A percentile compares a stretch with the other conserved stretches of the same genome.
phyloP scores from a whole-genome alignment of 2,113 vertebrate genomes.

The Ciconia boyciana region DNA sequence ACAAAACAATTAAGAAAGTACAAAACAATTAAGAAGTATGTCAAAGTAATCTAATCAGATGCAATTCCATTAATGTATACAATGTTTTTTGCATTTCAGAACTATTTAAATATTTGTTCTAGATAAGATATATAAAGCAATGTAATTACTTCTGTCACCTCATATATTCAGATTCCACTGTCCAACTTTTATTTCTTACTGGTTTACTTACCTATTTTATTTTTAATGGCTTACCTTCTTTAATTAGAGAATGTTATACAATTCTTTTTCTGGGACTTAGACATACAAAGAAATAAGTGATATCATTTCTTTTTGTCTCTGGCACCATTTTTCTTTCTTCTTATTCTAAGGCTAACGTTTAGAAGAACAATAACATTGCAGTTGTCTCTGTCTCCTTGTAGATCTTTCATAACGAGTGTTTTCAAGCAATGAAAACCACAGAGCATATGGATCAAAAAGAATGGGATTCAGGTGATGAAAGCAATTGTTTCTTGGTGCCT shows the following conservation, averaged over 20 bases:
- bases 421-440: slow-evolving; percentile 47
- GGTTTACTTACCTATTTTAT: background rate
- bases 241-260: background rate
- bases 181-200: background rate
- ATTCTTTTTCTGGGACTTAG: background rate
- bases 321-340: background rate
- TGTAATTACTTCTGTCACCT: background rate
- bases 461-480: slow-evolving; percentile 54
- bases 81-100: background rate
- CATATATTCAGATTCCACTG: background rate
- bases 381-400: slow-evolving; percentile 27
- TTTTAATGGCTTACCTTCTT: background rate
- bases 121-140: background rate
- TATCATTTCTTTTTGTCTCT: background rate
- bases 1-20: background rate
- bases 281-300: background rate
- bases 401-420: slow-evolving; percentile 4
- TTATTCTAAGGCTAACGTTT: background rate
- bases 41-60: background rate
- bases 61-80: background rate
- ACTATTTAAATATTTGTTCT: background rate
- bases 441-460: slow-evolving; percentile 38
- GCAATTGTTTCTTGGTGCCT: slow-evolving; percentile 18
- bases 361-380: background rate
- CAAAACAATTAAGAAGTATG: background rate